Base-by-base conservation (phyloP, 2,113 vertebrate genomes). In the Coturnix japonica region DNA sequence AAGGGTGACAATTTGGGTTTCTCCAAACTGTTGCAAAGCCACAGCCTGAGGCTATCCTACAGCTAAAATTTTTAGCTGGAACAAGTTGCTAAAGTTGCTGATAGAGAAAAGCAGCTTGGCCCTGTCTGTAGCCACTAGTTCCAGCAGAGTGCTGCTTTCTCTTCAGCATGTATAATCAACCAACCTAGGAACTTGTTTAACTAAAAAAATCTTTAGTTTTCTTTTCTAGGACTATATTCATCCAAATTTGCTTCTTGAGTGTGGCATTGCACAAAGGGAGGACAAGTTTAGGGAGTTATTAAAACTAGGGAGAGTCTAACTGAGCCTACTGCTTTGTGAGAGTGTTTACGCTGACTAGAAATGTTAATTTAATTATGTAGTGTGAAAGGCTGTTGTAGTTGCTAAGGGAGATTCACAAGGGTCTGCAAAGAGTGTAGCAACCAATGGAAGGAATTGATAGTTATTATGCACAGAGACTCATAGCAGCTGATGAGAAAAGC, bases 401-500 rank as follows among this genome's bases (percentile, higher is more conserved):
- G 49, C 95, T 89, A 78, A 60, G 73, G 83, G 73, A 80, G 73
- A 65, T 90, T 94, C 92, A 76, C 49, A 75, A 31, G 41, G 35
- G 61, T 60, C 67, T 56, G 41, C 61, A 75, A 82, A 93, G 25
- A 81, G 9, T 56, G 47, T 69, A 76, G 56, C 79, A 78, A 81
- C 91, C 76, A 93, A 16, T 2, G 22, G 80, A 78, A 94, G 82
- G 81, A 44, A 71, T 4, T 89, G 71, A 53, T 63, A 77, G 80
- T 89, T 79, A 85, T 79, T 94, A 60, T 60, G 76, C 81, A 85
- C 65, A 90, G 77, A 92, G 85, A 20, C 39, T 93, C 76, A 61
- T 47, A 94, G 94, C 80, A 95, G 75, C 87, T 85, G 91, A 92
- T 92, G 82, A 64, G 75, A 93, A 90, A 90, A 95, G 90, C 82